Conservation (phyloP, 2,888 invertebrate genomes). For the Lasiommata megera region DNA sequence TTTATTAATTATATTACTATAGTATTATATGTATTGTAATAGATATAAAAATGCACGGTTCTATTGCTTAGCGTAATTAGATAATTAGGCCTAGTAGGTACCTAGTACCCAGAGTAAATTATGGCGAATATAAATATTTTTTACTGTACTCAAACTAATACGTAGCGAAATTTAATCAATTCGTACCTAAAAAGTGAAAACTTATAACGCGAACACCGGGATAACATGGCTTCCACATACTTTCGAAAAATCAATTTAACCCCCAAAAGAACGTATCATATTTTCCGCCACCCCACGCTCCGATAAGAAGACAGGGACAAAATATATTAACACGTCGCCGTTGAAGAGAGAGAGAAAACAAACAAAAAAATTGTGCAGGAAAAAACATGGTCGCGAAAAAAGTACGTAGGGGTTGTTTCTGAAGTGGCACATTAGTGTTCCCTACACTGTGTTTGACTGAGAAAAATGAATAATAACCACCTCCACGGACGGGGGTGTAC, state of each 20-base stretch:
- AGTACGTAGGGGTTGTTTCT: slow-evolving; percentile 67
- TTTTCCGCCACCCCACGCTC: slow-evolving; percentile 74
- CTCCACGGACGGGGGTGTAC: slow-evolving; percentile 43
- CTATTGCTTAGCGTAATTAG: too few relatives aligned
- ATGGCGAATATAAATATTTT: too few relatives aligned
- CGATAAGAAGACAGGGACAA: slow-evolving; percentile 57
- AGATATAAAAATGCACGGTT: too few relatives aligned
- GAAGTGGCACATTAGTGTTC: slow-evolving; percentile 74
- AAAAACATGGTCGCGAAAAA: slow-evolving; percentile 79
- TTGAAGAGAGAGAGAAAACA: slow-evolving; percentile 49
- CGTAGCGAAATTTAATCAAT: too few relatives aligned
- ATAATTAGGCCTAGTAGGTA: too few relatives aligned
- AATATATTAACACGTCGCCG: slow-evolving; percentile 22
- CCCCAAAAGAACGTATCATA: slow-evolving; percentile 78
- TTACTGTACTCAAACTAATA: too few relatives aligned
- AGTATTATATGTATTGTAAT: too few relatives aligned
- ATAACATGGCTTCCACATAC: slow-evolving; percentile 73
- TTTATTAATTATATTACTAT: too few relatives aligned
- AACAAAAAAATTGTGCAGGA: slow-evolving; percentile 70
- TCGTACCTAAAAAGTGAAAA: not conserved
- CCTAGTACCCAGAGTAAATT: too few relatives aligned
- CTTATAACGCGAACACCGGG: slow-evolving; percentile 37
- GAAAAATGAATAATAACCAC: slow-evolving; percentile 76
- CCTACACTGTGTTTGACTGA: slow-evolving; percentile 63
- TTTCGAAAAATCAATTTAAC: slow-evolving; percentile 77